phyloP scores from a whole-genome alignment of 2,113 vertebrate genomes.

The Notiomystis cincta region DNA sequence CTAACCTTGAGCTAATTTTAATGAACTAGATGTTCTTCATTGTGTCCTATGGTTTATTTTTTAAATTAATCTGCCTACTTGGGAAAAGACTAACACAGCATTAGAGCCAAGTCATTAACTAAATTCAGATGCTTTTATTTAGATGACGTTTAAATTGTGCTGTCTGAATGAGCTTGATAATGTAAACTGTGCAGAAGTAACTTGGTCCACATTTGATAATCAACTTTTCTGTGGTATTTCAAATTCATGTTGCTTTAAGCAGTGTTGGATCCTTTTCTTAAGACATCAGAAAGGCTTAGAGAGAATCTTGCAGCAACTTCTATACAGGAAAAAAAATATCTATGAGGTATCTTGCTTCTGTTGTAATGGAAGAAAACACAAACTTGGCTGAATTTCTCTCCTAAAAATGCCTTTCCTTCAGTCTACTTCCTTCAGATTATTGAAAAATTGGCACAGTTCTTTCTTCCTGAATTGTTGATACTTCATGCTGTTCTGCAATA shows the following conservation, averaged over 20 bases:
- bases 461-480: neutral
- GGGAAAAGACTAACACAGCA: neutral
- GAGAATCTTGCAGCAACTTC: neutral
- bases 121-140: conserved; percentile 42
- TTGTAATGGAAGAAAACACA: neutral
- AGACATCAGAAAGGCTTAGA: neutral
- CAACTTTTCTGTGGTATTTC: neutral
- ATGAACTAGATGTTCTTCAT: neutral
- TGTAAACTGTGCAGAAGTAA: conserved; percentile 14
- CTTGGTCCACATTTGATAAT: neutral
- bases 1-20: neutral
- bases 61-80: neutral
- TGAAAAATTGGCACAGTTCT: neutral
- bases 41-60: neutral
- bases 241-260: neutral
- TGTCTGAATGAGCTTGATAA: neutral
- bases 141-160: neutral
- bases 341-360: neutral
- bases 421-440: neutral
- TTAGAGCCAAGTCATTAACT: neutral
- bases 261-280: neutral
- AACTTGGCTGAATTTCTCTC: neutral
- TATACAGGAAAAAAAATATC: neutral
- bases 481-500: neutral
- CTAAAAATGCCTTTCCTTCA: neutral